Percentiles rank a stretch among this genome's conserved stretches.
phyloP scores from a whole-genome alignment of 2,113 vertebrate species.

The Fregetta grallaria region DNA sequence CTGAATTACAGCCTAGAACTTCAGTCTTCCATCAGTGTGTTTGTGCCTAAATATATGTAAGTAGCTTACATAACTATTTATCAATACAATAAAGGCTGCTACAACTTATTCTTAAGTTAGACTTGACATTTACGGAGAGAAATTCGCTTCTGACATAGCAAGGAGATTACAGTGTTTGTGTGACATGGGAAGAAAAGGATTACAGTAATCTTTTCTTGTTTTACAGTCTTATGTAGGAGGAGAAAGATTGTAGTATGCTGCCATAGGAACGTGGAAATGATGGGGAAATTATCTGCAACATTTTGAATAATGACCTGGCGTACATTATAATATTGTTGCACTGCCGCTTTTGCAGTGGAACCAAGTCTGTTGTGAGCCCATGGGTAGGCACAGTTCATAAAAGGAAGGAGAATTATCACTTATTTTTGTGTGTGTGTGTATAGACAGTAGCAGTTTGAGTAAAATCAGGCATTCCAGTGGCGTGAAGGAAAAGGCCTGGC shows the following conservation, averaged over 20 bases:
- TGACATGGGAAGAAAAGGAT: conserved; percentile 30
- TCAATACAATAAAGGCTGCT: neutral
- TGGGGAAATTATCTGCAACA: neutral
- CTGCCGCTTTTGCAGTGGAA: neutral
- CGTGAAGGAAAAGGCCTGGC: neutral
- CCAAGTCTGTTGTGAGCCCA: neutral
- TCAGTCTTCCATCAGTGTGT: neutral
- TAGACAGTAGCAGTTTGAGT: neutral
- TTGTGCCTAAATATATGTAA: neutral
- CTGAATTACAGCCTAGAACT: neutral
- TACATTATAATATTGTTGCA: neutral
- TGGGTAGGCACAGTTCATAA: neutral
- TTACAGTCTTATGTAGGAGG: conserved; percentile 27
- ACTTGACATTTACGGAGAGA: neutral
- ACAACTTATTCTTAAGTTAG: neutral
- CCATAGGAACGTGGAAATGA: conserved; percentile 12
- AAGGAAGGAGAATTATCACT: neutral
- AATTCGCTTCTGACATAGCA: conserved; percentile 10
- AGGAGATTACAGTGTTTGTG: conserved; percentile 24
- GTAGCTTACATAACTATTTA: neutral
- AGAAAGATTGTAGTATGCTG: neutral
- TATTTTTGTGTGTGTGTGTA: neutral
- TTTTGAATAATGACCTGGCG: conserved; percentile 4
- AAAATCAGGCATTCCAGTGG: conserved; percentile 3
- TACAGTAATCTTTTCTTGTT: conserved; percentile 39